Conservation (phyloP, 2,797 vertebrate genomes). For the Mormyrops boulengeri region DNA sequence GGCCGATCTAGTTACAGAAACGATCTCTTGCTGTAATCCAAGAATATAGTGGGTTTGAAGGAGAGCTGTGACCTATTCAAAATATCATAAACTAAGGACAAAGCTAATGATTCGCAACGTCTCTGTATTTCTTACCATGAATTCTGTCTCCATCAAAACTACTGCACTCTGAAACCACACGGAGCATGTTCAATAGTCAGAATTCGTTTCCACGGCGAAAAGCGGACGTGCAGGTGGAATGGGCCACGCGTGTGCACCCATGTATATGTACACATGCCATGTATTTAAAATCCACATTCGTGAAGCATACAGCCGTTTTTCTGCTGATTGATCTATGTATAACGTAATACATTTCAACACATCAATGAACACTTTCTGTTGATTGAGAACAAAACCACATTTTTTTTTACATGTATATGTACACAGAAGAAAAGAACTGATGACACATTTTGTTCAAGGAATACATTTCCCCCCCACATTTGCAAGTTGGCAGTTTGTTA, state of each 20-base stretch:
- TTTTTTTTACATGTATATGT: conserved; percentile 10
- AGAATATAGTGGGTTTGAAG: neutral
- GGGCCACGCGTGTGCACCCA: neutral
- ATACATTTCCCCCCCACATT: conserved; percentile 6
- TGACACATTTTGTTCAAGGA: neutral
- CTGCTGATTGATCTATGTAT: neutral
- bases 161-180: neutral
- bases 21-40: neutral
- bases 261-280: neutral
- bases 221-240: neutral
- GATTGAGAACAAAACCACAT: neutral
- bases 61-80: neutral
- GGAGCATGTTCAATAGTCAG: neutral
- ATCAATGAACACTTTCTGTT: conserved; percentile 22
- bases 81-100: neutral
- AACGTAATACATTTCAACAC: conserved; percentile 21
- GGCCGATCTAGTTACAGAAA: neutral
- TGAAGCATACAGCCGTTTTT: neutral
- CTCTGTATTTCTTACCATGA: neutral
- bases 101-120: neutral
- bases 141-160: neutral
- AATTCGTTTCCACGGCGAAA: conserved; percentile 9
- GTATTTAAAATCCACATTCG: conserved; percentile 12
- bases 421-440: neutral
- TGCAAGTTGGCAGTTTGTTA: conserved; percentile 23